Conservation (phyloP, 2,113 vertebrate genomes). For the Oreochromis spilurus region DNA sequence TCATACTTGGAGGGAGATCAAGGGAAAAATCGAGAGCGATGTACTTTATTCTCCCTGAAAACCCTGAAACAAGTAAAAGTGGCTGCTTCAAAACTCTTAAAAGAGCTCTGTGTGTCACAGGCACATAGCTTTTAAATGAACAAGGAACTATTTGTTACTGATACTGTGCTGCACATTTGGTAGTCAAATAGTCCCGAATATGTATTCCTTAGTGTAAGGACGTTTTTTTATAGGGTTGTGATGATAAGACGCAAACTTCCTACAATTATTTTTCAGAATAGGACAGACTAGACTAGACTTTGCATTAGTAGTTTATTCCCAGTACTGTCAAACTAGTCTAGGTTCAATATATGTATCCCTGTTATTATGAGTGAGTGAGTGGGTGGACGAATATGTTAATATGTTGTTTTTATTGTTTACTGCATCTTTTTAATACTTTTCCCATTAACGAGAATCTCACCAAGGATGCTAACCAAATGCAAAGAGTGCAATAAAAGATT, state of each 20-base stretch:
- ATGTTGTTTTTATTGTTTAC: background rate
- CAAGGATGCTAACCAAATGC: background rate
- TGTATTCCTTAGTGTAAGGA: background rate
- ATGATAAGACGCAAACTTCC: background rate
- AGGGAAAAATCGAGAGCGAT: background rate
- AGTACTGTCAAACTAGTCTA: background rate
- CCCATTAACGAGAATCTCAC: background rate
- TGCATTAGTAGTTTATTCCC: background rate
- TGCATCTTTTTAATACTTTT: background rate
- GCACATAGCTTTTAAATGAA: background rate
- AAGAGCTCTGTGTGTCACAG: background rate
- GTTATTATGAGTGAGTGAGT: background rate
- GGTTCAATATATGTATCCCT: background rate
- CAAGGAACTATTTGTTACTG: constrained; percentile 3
- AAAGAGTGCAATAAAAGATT: background rate
- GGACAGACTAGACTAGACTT: background rate
- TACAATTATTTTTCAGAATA: background rate
- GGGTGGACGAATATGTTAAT: background rate
- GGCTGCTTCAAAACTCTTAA: background rate
- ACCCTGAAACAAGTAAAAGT: background rate
- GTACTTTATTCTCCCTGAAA: background rate
- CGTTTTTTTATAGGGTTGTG: background rate
- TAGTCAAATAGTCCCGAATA: constrained; percentile 6
- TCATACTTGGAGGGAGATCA: background rate
- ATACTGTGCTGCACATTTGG: constrained; percentile 2